Conservation (phyloP, 2,797 vertebrate genomes). For the Pempheris klunzingeri region DNA sequence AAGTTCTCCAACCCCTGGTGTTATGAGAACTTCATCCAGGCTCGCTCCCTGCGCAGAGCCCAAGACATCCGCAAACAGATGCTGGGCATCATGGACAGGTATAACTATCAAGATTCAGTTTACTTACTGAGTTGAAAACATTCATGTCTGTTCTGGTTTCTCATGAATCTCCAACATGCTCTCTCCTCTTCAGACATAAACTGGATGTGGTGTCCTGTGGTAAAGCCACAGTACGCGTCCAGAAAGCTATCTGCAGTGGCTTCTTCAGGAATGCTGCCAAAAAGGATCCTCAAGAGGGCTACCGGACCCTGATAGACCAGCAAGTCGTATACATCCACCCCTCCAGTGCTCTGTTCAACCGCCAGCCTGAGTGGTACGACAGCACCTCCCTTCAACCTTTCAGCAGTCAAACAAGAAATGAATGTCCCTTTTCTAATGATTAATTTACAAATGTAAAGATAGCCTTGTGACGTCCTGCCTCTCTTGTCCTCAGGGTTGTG, state of each 20-base stretch:
- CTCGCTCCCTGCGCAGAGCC: constrained; percentile 93
- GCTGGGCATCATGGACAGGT: constrained; percentile 98
- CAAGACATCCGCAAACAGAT: constrained; percentile 99
- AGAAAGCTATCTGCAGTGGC: constrained; percentile 98
- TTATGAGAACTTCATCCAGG: constrained; percentile 99
- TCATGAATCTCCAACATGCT: neutral
- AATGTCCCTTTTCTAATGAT: neutral
- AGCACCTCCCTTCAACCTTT: neutral
- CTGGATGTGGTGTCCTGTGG: constrained; percentile 98
- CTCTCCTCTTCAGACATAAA: constrained; percentile 88
- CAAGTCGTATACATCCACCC: constrained; percentile 99
- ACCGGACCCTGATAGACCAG: constrained; percentile 97
- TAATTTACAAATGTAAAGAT: neutral
- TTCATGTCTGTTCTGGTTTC: neutral
- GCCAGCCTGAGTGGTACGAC: constrained; percentile 96
- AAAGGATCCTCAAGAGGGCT: constrained; percentile 98
- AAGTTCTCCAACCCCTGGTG: constrained; percentile 99
- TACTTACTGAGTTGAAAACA: neutral
- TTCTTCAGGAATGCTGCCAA: constrained; percentile 99
- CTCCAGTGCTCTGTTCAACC: constrained; percentile 97
- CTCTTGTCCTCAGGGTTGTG: constrained; percentile 89
- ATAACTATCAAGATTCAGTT: fast-evolving
- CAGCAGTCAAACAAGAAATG: neutral
- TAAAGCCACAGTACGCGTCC: constrained; percentile 96
- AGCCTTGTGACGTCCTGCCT: neutral